Evolutionary conservation across 2,888 invertebrate genomes (phyloP), one percentile per base, ranked within the genome.

Genomic region (Clostera curtula): DNA sequence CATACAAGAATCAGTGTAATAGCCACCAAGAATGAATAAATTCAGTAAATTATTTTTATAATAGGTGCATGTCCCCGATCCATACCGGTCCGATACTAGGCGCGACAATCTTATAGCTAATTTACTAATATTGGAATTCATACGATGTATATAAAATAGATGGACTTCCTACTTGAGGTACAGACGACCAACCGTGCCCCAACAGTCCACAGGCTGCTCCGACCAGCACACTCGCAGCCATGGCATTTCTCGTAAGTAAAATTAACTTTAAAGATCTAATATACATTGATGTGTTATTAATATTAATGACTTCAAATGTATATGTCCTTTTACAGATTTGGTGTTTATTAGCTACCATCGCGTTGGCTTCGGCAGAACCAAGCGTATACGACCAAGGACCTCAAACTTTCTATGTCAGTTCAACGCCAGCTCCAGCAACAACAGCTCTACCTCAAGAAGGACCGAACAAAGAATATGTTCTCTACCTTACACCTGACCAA

Each of bases 401-500:
- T 16, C 66, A 69, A 39, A 55, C 44, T 4, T 65, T 63, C 24
- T 47, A 44, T 16, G 49, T 52, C 9, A 25, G 20, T 10, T 38
- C 48, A 6, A 35, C 49, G 23, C 36, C 51, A 18, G 18, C 43
- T 5, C 47, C 52, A 8, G 19, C 41, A 12, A 31, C 43, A 8
- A 25, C 46, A 14, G 26, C 36, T 15, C 17, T 30, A 31, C 24
- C 49, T 25, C 34, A 34, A 11, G 36, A 42, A 19, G 41, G 49
- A 31, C 58, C 56, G 29, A 59, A 53, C 19, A 71, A 64, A 45
- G 76, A 79, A 45, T 54, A 72, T 15, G 56, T 77, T 12, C 40
- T 80, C 11, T 77, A 71, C 30, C 44, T 79, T 14, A 79, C 79
- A 25, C 69, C 72, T 2, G 61, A 56, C 8, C 75, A 80, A 49